Evolutionary conservation across 2,797 vertebrate genomes (phyloP).

Genomic region (Falco naumanni): DNA sequence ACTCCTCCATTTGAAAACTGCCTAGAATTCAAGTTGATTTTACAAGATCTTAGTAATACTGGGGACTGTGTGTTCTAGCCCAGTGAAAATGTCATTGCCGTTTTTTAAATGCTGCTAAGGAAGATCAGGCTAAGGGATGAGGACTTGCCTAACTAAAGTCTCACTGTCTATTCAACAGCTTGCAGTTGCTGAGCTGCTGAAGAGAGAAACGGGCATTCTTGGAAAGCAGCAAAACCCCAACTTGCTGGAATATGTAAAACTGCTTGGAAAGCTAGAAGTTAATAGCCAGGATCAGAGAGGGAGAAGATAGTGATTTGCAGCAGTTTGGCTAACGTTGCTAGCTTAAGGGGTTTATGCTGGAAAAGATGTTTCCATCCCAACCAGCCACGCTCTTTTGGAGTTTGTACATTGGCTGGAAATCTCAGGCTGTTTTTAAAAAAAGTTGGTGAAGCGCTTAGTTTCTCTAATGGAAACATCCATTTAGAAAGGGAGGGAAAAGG

Average conservation of each 20-base stretch:
- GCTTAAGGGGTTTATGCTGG: background rate
- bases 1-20: background rate
- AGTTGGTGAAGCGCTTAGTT: background rate
- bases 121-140: background rate
- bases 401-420: background rate
- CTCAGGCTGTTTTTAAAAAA: background rate
- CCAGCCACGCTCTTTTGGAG: accelerated
- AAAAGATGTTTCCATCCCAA: background rate
- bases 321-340: background rate
- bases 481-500: background rate
- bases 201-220: background rate
- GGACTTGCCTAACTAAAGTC: background rate
- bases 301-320: background rate
- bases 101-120: background rate
- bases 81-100: background rate
- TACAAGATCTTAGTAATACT: accelerated
- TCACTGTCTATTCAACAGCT: background rate
- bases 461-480: background rate
- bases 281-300: background rate
- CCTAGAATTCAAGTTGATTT: background rate
- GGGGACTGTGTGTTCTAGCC: background rate
- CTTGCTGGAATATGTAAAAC: background rate
- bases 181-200: background rate
- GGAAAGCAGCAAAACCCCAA: background rate
- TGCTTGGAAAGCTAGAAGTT: background rate